These are phyloP conservation scores for Brachymystax lenok DNA, from an alignment of 2,797 vertebrate species.

Conservation along the genomic window DNA sequence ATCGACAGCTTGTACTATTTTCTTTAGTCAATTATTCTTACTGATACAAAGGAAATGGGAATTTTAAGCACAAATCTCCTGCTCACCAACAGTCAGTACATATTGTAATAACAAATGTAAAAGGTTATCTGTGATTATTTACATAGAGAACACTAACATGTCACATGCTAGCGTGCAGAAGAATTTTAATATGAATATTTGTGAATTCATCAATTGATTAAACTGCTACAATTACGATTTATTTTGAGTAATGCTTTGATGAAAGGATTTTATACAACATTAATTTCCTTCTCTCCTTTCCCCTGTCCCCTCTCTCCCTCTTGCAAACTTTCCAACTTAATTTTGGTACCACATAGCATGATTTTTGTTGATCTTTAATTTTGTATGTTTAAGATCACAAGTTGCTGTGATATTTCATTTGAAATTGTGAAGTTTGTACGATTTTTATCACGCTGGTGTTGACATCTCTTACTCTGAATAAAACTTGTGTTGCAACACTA, in stretches of 20 bases:
- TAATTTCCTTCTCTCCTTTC: conserved; percentile 65
- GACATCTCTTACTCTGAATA: conserved; percentile 99
- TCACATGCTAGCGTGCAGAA: conserved; percentile 97
- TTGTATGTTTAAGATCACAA: conserved; percentile 96
- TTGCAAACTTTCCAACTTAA: conserved; percentile 74
- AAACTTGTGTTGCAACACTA: conserved; percentile 88
- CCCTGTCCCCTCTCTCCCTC: conserved; percentile 57
- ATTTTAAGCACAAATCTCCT: conserved; percentile 99
- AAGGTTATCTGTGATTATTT: conserved; percentile 94
- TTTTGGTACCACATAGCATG: conserved; percentile 98
- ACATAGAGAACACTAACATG: conserved; percentile 93
- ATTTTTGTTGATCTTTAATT: conserved; percentile 84
- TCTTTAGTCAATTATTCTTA: conserved; percentile 85
- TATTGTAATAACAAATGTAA: conserved; percentile 87
- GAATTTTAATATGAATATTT: conserved; percentile 91
- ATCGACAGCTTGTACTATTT: conserved; percentile 86
- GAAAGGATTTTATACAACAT: conserved; percentile 95
- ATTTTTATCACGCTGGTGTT: conserved; percentile 99
- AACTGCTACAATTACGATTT: conserved; percentile 89
- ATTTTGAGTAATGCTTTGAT: conserved; percentile 89
- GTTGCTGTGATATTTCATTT: conserved; percentile 98
- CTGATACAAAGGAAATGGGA: conserved; percentile 89
- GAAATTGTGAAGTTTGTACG: conserved; percentile 99
- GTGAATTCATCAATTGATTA: conserved; percentile 93
- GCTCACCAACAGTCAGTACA: conserved; percentile 89